Percentiles rank a stretch among this genome's conserved stretches.
Evolutionary conservation across 2,797 vertebrate genomes (phyloP).

Genomic region (Natrix natrix): DNA sequence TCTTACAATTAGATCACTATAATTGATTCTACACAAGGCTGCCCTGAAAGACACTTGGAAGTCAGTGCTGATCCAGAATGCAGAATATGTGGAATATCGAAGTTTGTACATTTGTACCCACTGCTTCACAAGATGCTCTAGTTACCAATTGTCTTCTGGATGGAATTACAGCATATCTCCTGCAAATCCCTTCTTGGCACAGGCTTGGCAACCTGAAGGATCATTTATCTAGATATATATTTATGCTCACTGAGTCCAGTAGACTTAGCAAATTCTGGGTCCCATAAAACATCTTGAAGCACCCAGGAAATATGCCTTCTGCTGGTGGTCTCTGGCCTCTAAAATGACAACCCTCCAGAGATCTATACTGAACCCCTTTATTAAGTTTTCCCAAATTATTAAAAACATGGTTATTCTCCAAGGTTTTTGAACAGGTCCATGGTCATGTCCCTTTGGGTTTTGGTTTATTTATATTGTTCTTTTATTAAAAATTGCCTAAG

Average conservation of each 20-base stretch:
- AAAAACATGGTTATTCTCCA: neutral
- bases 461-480: neutral
- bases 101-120: neutral
- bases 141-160: neutral
- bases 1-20: neutral
- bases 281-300: neutral
- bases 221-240: neutral
- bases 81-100: neutral
- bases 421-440: neutral
- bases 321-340: neutral
- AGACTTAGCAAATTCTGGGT: neutral
- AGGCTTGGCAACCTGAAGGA: neutral
- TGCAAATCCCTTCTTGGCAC: neutral
- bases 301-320: neutral
- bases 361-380: neutral
- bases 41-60: neutral
- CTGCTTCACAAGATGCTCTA: neutral
- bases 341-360: neutral
- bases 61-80: neutral
- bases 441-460: neutral
- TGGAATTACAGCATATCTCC: neutral
- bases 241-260: neutral
- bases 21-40: neutral
- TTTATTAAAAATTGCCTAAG: neutral
- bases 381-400: neutral